A percentile compares a stretch with the other conserved stretches of the same genome.
Evolutionary conservation across 2,797 vertebrate genomes (phyloP).

Genomic region (Notoglanidium macrostoma): DNA sequence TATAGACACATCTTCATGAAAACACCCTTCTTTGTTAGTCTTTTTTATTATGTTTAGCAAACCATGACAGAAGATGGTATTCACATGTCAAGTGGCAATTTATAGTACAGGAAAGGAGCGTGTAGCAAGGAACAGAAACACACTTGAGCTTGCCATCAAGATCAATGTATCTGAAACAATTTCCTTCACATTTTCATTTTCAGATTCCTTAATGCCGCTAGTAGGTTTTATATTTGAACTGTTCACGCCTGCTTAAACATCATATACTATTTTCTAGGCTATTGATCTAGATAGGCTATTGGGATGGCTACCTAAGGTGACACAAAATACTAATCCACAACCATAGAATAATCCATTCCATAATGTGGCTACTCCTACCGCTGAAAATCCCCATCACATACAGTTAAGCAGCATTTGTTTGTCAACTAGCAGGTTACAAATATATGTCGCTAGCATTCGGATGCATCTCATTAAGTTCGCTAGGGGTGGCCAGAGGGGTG

Average conservation of each 20-base stretch:
- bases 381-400: not conserved
- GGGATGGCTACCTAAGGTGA: not conserved
- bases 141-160: not conserved
- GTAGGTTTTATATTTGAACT: not conserved
- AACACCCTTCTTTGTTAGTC: not conserved
- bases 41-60: not conserved
- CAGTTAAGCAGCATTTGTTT: not conserved
- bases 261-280: not conserved
- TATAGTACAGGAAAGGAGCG: not conserved
- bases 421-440: not conserved
- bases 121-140: not conserved
- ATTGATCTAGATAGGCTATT: not conserved
- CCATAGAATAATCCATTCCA: not conserved
- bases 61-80: not conserved
- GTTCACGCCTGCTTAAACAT: not conserved
- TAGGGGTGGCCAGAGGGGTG: not conserved
- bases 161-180: not conserved
- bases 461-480: not conserved
- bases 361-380: not conserved
- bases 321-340: not conserved
- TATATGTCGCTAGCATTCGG: not conserved
- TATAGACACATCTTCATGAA: not conserved
- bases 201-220: not conserved
- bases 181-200: not conserved
- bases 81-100: not conserved